Percentiles rank a stretch among this genome's conserved stretches.
phyloP scores from a whole-genome alignment of 2,797 vertebrate genomes.

The Sebastes minor region DNA sequence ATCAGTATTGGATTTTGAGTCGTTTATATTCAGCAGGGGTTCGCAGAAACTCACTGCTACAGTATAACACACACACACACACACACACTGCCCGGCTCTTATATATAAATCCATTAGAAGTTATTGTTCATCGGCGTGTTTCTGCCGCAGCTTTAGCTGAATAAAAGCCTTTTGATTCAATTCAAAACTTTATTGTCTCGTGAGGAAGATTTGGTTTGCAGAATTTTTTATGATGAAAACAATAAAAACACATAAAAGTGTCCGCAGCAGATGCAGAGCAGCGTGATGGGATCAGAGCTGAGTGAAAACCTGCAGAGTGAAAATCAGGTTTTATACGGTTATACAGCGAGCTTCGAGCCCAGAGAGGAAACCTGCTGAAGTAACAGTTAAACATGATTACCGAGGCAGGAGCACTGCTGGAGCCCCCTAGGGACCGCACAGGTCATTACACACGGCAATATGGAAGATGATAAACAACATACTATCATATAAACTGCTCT shows the following conservation, averaged over 20 bases:
- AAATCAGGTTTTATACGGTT: conserved; percentile 13
- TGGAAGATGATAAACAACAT: not conserved
- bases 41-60: conserved; percentile 52
- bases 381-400: conserved; percentile 15
- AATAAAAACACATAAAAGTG: conserved; percentile 49
- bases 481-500: not conserved
- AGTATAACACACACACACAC: conserved; percentile 40
- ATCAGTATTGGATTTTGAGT: conserved; percentile 68
- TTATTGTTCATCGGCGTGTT: conserved; percentile 53
- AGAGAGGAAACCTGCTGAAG: conserved; percentile 34
- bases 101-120: conserved; percentile 52
- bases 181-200: conserved; percentile 53
- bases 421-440: conserved; percentile 6
- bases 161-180: conserved; percentile 56
- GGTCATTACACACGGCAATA: conserved; percentile 30
- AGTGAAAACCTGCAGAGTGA: not conserved
- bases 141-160: conserved; percentile 25
- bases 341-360: not conserved
- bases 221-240: conserved; percentile 51
- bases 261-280: conserved; percentile 49
- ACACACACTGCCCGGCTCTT: not conserved
- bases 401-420: not conserved
- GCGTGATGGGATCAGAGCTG: conserved; percentile 17
- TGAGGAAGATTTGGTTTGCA: conserved; percentile 56
- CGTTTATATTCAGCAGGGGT: conserved; percentile 69